Base-by-base conservation (phyloP, 2,113 vertebrate genomes). In the Cnemophilus loriae region DNA sequence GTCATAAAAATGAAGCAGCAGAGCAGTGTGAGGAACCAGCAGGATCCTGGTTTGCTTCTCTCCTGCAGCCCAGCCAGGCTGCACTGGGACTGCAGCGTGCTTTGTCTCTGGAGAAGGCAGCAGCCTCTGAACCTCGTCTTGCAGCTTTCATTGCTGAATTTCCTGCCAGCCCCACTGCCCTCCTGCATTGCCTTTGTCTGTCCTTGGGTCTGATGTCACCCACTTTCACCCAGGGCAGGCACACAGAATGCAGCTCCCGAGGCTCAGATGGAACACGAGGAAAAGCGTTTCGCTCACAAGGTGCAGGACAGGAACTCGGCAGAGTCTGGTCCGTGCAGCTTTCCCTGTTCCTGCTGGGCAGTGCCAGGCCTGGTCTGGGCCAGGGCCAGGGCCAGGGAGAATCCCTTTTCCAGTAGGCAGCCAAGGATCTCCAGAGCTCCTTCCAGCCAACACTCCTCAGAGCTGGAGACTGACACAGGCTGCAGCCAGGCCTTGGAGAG, bases 11-110 rank as follows among this genome's bases (percentile, higher is more conserved):
- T 33, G 18, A 64, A 52, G 67, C 3, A 82, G 74, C 60, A 65
- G 78, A 94, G 84, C 56, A 27, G 35, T 44, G 69, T 87, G 87
- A 87, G 56, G 84, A 82, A 18, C 46, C 89, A 87, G 46, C 75
- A 79, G 74, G 67, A n/a, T 76, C 50, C 82, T 73, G 81, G 4
- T 81, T 28, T 52, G 80, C 47, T 81, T 16, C 15, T 89, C 33
- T 63, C n/a, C 56, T 69, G 74, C 68, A 91, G 87, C 52, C 60
- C 77, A 44, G 52, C n/a, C 21, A 26, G 59, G 44, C 71, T 61
- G 78, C 16, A 4, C 75, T 46, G 5, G 2, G 42, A 23, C 65
- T 94, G 84, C 64, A 41, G 69, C 0, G 0, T 1, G 19, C 37
- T 39, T 56, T 68, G 59, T 81, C 50, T 84, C 52, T 4, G 14